A percentile compares a stretch with the other conserved stretches of the same genome.
These are phyloP conservation scores for Drosophila algonquin DNA, from an alignment of 2,888 invertebrate species.

Conservation along the genomic window DNA sequence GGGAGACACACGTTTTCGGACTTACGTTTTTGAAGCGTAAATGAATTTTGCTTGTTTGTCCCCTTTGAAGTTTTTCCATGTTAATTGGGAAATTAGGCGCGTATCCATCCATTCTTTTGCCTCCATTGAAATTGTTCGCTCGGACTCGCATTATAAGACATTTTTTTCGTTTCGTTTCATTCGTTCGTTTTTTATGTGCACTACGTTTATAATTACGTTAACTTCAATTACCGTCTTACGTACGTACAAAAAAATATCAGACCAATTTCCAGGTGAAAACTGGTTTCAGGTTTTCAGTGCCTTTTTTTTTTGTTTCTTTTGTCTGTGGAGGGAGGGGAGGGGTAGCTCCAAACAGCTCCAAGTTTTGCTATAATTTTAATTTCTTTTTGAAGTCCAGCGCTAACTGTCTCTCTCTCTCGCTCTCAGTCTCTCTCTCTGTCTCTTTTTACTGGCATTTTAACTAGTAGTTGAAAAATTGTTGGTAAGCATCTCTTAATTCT, in stretches of 20 bases:
- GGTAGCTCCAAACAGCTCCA: conserved; percentile 2
- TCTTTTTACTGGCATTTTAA: conserved; percentile 45
- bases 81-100: conserved; percentile 65
- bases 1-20: conserved; percentile 39
- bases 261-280: conserved; percentile 59
- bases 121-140: conserved; percentile 21
- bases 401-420: conserved; percentile 29
- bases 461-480: conserved; percentile 55
- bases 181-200: conserved; percentile 16
- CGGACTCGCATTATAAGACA: conserved; percentile 20
- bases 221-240: conserved; percentile 76
- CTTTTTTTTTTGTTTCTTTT: conserved; percentile 33
- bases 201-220: conserved; percentile 72
- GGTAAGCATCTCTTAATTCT: conserved; percentile 29
- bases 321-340: conserved; percentile 18
- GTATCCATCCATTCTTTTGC: conserved; percentile 17
- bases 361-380: conserved; percentile 73
- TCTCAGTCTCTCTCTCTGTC: too few species aligned
- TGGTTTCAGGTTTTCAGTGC: conserved; percentile 43
- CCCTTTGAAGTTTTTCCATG: conserved; percentile 48
- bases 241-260: conserved; percentile 57
- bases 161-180: conserved; percentile 10
- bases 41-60: conserved; percentile 41
- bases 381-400: conserved; percentile 71
- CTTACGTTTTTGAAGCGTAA: conserved; percentile 47